phyloP scores from a whole-genome alignment of 2,797 vertebrate genomes.

The Chromis chromis region DNA sequence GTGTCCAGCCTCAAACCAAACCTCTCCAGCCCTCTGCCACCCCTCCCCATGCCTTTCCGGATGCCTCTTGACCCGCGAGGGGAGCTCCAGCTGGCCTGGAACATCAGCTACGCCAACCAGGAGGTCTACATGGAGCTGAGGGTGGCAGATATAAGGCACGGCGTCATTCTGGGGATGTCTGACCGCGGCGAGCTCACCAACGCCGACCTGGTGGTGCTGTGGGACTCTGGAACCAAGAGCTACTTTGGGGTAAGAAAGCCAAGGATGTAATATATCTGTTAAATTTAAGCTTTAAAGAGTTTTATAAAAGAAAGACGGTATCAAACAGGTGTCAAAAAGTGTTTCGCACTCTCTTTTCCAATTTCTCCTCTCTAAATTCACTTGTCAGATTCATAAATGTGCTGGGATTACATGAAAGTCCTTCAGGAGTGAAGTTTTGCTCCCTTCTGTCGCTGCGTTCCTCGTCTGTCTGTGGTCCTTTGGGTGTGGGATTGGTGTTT shows the following conservation, averaged over 20 bases:
- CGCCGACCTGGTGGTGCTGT: slow-evolving; percentile 91
- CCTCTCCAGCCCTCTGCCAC: slow-evolving; percentile 36
- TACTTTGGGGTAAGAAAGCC: slow-evolving; percentile 75
- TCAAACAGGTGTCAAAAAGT: not conserved
- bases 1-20: slow-evolving; percentile 73
- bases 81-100: slow-evolving; percentile 91
- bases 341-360: not conserved
- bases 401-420: slow-evolving; percentile 28
- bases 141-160: slow-evolving; percentile 79
- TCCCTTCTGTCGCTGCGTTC: slow-evolving; percentile 5
- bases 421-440: slow-evolving; percentile 19
- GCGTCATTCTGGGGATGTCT: slow-evolving; percentile 94
- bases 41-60: slow-evolving; percentile 86
- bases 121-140: slow-evolving; percentile 88
- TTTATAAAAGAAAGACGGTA: not conserved
- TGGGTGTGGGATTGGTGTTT: slow-evolving; percentile 53
- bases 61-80: slow-evolving; percentile 89
- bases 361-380: not conserved
- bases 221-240: slow-evolving; percentile 86
- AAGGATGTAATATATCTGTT: not conserved
- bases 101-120: slow-evolving; percentile 88
- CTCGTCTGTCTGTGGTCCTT: slow-evolving; percentile 31
- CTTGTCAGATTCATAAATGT: slow-evolving; percentile 35
- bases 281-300: not conserved
- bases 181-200: slow-evolving; percentile 90